Conservation (phyloP, 2,113 vertebrate genomes). For the Leptodactylus fuscus region DNA sequence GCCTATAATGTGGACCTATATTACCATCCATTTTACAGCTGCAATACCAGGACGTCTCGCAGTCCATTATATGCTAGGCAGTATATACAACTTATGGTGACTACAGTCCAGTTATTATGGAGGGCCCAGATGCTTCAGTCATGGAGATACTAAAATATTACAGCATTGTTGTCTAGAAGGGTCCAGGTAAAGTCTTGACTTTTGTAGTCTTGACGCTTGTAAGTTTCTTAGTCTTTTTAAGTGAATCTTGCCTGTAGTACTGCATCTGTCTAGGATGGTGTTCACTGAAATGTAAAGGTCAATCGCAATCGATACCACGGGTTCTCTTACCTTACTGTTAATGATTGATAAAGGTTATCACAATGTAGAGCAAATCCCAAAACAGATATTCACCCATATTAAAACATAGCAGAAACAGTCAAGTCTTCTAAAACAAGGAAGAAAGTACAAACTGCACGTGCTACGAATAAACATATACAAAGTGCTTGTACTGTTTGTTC, state of each 20-base stretch:
- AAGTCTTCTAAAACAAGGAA: background rate
- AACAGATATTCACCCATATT: conserved; percentile 1
- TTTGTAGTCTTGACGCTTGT: background rate
- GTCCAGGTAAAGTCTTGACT: no score
- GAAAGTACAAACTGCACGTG: background rate
- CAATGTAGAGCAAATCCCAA: conserved; percentile 16
- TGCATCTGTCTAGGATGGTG: background rate
- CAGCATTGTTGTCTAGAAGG: no score
- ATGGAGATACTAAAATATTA: no score
- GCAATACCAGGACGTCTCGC: no score
- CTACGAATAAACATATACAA: background rate
- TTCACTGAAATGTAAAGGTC: conserved; percentile 31
- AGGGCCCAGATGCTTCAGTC: no score
- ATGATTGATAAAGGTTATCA: conserved; percentile 51
- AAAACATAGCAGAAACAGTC: background rate
- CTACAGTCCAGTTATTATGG: no score
- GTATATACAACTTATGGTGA: no score
- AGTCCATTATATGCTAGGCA: no score
- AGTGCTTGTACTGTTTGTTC: no score
- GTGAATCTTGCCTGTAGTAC: background rate
- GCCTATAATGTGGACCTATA: no score
- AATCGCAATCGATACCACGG: background rate
- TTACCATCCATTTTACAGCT: no score
- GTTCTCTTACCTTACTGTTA: conserved; percentile 30
- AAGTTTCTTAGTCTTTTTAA: background rate